Evolutionary conservation across 2,113 vertebrate species (phyloP).

Genomic region (Leucopternis melanops): DNA sequence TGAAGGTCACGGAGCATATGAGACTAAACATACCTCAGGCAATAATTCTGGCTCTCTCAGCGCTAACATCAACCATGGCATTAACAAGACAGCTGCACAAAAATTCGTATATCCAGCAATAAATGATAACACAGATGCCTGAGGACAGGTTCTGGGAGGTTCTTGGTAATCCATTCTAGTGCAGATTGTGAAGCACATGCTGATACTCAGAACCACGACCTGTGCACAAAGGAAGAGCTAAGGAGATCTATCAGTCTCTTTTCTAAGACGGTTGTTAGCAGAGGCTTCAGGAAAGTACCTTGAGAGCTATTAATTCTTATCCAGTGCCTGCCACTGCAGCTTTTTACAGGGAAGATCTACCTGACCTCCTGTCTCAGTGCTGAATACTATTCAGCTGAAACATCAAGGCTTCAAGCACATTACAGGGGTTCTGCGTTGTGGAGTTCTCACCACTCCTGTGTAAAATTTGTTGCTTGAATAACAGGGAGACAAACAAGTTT

Average conservation of each 20-base stretch:
- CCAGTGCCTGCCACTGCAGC: background rate
- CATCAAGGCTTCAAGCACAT: background rate
- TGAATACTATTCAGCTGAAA: background rate
- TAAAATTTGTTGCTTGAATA: background rate
- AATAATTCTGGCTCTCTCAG: background rate
- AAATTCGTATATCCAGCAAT: background rate
- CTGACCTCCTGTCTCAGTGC: background rate
- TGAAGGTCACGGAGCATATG: background rate
- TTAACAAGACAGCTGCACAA: background rate
- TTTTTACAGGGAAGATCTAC: background rate
- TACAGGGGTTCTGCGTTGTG: background rate
- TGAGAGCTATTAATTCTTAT: background rate
- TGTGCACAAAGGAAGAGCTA: background rate
- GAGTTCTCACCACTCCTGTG: background rate
- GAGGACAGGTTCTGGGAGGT: background rate
- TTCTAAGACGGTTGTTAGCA: background rate
- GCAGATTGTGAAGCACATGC: background rate
- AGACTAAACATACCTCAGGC: background rate
- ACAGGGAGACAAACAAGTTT: background rate
- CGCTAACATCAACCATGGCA: background rate
- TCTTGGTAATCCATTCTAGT: background rate
- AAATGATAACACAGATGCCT: background rate
- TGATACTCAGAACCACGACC: background rate
- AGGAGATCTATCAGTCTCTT: background rate
- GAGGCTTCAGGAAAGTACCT: background rate